Base-by-base conservation (phyloP, 2,113 vertebrate species). In the Nothobranchius furzeri region DNA sequence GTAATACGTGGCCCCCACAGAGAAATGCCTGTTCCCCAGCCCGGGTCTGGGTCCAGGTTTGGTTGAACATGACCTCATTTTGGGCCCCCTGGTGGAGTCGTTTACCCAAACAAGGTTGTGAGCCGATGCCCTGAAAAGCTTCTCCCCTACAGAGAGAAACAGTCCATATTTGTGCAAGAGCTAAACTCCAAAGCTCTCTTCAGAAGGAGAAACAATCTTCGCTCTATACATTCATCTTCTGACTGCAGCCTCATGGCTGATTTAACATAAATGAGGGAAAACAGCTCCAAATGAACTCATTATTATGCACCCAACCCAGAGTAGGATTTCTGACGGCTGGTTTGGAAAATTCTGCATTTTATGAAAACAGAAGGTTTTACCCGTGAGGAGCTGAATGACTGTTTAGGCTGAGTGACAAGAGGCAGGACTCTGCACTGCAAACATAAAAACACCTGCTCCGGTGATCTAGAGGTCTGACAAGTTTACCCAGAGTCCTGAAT, bases 31-130 rank as follows among this genome's bases (percentile, higher is more conserved):
- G 83, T 86, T 86, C 74, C 78, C 45, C 60, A 51, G 37, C 53
- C 65, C 25, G 54, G 40, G 37, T 70, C 53, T 48, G 45, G 78
- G 65, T 75, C 70, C 75, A 77, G 68, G 81, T 78, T 64, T 83
- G 81, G 67, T 71, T 84, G 78, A 78, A 64, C 48, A 85, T 93
- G 88, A 92, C 81, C 69, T 92, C 90, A 93, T 83, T 49, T 65
- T 75, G 90, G 86, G 85, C 80, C 15, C 70, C 30, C 50, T 9
- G 73, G 57, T 45, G 49, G 53, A 59, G 61, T 54, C 68, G 86
- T 86, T 89, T 85, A 89, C 82, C 85, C 86, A 88, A 90, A 88
- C 87, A 87, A 81, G 83, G 73, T 63, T 58, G 76, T 49, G 63
- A 75, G 62, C 49, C 9, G 52, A 72, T 75, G 70, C 69, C 40